Conservation (phyloP, 37 sponge, comb jelly and placozoan species). For the Dysidea cf. avara region DNA sequence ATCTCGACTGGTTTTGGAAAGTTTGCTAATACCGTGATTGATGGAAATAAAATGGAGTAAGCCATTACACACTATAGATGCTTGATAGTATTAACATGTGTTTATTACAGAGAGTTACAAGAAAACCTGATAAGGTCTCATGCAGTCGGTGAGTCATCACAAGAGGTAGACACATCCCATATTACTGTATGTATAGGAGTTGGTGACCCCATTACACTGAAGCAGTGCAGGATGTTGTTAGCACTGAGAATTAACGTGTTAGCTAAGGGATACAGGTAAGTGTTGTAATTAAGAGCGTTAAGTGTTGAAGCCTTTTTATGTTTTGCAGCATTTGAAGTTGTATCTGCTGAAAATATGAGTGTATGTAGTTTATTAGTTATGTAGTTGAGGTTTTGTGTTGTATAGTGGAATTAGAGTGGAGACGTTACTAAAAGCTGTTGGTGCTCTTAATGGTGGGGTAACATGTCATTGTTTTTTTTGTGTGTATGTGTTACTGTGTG, state of each 20-base stretch:
- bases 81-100: not conserved
- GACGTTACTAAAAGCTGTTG: conserved; percentile 54
- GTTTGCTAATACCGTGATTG: conserved; percentile 77
- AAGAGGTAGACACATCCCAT: not conserved
- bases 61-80: not conserved
- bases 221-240: conserved; percentile 70
- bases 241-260: conserved; percentile 91
- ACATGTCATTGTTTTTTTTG: not conserved
- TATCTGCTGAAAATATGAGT: not conserved
- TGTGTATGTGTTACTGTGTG: not conserved
- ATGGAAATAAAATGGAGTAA: conserved; percentile 55
- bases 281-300: too few species aligned
- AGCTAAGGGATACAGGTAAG: conserved; percentile 91
- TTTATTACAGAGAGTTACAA: conserved; percentile 68
- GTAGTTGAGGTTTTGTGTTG: not conserved
- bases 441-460: conserved; percentile 72
- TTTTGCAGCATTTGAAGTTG: not conserved
- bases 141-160: conserved; percentile 42
- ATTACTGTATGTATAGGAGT: conserved; percentile 20
- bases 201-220: conserved; percentile 71
- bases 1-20: conserved; percentile 92
- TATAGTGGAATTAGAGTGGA: conserved; percentile 72
- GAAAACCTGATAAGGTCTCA: conserved; percentile 86
- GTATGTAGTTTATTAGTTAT: not conserved
- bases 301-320: not conserved